phyloP scores from a whole-genome alignment of 1,140 invertebrate species.

The Stegodyphus dumicola region DNA sequence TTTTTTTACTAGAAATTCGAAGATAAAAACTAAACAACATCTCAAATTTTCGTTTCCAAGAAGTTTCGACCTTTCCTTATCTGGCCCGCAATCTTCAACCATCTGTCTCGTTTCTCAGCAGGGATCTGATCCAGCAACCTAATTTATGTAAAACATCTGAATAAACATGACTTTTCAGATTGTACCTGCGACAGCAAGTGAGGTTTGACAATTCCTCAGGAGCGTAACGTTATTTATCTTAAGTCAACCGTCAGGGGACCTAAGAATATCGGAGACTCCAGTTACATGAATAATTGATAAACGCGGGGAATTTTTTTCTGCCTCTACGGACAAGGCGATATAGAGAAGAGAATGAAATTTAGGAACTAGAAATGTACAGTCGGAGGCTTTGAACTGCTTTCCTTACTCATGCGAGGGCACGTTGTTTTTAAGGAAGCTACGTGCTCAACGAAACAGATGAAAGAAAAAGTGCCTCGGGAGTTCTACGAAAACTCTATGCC shows the following conservation, averaged over 20 bases:
- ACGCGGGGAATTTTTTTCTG: slow-evolving; percentile 9
- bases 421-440: slow-evolving; percentile 1
- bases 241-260: slow-evolving; percentile 14
- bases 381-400: too few species aligned
- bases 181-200: slow-evolving; percentile 30
- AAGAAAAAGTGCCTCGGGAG: neutral
- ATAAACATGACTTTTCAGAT: slow-evolving; percentile 47
- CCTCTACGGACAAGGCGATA: slow-evolving; percentile 6
- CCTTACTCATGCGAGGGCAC: neutral
- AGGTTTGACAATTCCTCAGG: slow-evolving; percentile 30
- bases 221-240: slow-evolving; percentile 44
- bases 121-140: slow-evolving; percentile 11
- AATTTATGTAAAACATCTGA: slow-evolving; percentile 57
- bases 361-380: neutral
- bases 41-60: neutral
- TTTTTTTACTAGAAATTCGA: too few species aligned
- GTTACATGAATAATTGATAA: slow-evolving; percentile 50
- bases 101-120: slow-evolving; percentile 3
- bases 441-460: neutral
- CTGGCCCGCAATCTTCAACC: slow-evolving; percentile 4
- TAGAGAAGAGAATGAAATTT: slow-evolving; percentile 23
- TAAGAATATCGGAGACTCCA: slow-evolving; percentile 9
- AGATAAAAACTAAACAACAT: too few species aligned
- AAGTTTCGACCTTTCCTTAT: slow-evolving; percentile 14
- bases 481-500: neutral